Conservation (phyloP, 2,113 vertebrate species). For the Podarcis muralis region DNA sequence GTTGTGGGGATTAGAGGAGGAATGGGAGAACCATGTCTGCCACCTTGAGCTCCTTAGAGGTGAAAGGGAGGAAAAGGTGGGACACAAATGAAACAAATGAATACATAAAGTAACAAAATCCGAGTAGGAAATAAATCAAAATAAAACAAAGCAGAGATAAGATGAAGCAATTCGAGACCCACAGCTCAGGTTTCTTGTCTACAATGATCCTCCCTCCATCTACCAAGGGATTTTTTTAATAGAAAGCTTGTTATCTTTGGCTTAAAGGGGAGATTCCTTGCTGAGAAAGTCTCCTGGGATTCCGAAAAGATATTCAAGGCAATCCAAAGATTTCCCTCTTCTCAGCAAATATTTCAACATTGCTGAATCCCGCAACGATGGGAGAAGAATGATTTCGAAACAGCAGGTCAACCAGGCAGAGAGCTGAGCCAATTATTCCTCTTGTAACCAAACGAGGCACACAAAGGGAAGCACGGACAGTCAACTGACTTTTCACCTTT, state of each 20-base stretch:
- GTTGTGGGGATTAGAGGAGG: too few species aligned
- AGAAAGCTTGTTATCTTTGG: conserved; percentile 32
- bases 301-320: conserved; percentile 30
- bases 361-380: conserved; percentile 9
- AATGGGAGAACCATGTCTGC: too few species aligned
- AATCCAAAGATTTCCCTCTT: conserved; percentile 39
- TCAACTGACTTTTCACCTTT: too few species aligned
- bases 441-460: background rate
- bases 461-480: fast-evolving
- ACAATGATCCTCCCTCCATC: conserved; percentile 37
- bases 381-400: conserved; percentile 24
- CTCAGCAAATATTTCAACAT: conserved; percentile 36
- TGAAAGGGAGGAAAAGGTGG: too few species aligned
- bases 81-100: too few species aligned
- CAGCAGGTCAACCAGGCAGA: fast-evolving
- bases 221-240: conserved; percentile 8
- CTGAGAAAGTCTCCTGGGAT: background rate
- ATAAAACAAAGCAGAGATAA: background rate
- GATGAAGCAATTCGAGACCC: background rate
- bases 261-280: conserved; percentile 27
- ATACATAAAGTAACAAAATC: too few species aligned
- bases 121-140: background rate
- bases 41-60: too few species aligned
- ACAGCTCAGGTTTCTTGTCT: conserved; percentile 17
- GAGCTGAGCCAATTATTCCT: background rate